Base-by-base conservation (phyloP, 2,113 vertebrate species). In the Hassar affinis region DNA sequence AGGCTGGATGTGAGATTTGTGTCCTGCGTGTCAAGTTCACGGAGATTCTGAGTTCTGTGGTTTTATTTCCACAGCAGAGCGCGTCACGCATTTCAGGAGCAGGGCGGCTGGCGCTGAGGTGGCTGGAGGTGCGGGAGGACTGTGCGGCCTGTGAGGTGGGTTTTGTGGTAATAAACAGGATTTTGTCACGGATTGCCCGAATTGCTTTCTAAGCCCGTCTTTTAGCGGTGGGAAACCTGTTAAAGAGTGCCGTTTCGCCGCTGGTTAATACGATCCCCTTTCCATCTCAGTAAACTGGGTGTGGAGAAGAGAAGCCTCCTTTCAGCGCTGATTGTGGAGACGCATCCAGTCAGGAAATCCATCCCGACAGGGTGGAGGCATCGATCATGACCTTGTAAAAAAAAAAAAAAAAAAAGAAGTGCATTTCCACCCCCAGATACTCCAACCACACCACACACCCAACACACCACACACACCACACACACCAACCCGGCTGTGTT, bases 291-390 rank as follows among this genome's bases (percentile, higher is more conserved):
- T 35, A 79, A 86, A 86, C 86, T 84, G 85, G 33, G 88, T 87
- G 89, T 91, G 92, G 56, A 89, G 87, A 88, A 80, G 78, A 18
- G 88, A 72, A 79, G 90, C 90, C 69, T 20, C 81, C 27, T 75
- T 82, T 82, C 81, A 92, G 89, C 87, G 86, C 87, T 81, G 93
- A 96, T 96, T 96, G 95, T 96, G 88, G 92, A 89, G 92, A 95
- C 90, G 93, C 95, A 95, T 91, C 94, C 94, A 95, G 93, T 95
- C 94, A 96, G 93, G 93, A 95, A 96, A 96, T 96, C 88, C 91
- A 94, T 95, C 93, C 90, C 93, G 96, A 96, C 95, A 96, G 95
- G 93, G 90, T 77, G 79, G 61, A 85, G 89, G 88, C 92, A 94
- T 94, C 93, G 91, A 91, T 94, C 92, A 86, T 94, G 94, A 95